Base-by-base conservation (phyloP, 2,888 invertebrate genomes). In the Drosophila cracens region DNA sequence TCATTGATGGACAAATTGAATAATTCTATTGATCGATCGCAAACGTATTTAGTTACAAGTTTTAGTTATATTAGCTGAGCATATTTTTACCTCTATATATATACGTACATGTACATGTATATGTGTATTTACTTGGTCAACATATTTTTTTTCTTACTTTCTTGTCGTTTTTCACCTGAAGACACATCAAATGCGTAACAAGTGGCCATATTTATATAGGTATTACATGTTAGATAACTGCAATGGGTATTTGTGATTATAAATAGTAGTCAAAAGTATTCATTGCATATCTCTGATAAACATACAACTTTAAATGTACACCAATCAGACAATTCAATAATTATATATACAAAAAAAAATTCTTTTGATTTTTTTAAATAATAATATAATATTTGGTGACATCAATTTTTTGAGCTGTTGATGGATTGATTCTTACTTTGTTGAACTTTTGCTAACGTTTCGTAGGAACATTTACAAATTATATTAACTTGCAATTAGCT, bases 391-490 rank as follows among this genome's bases (percentile, higher is more conserved):
- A 69, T 61, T 67, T 77, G 67, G 40, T 71, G 63, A 51, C 72
- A 65, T 74, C 78, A 71, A 76, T 72, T 69, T 65, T 56, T 64
- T 62, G 63, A 60, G 31, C 56, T 58, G 81, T 69, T 76, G 76
- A 79, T 76, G 70, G 66, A 77, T 81, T 87, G 70, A 79, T 76
- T 74, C 68, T 80, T 82, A 80, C 74, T 76, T 83, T 87, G 87
- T 89, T 86, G 74, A 76, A 87, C 75, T 88, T 90, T 88, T 87
- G 87, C 87, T 87, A 87, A 87, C 82, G 83, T 90, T 90, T 72
- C 60, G 87, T 87, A 87, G 87, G 87, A 46, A 79, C 59, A 76
- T 89, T 87, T 79, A 73, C 69, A 71, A 74, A 51, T 57, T 75
- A 74, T 43, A 79, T 84, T 89, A 87, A 70, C 71, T 78, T 71